phyloP scores from a whole-genome alignment of 1,140 invertebrate genomes.

The Yoshiicerus persimilis region DNA sequence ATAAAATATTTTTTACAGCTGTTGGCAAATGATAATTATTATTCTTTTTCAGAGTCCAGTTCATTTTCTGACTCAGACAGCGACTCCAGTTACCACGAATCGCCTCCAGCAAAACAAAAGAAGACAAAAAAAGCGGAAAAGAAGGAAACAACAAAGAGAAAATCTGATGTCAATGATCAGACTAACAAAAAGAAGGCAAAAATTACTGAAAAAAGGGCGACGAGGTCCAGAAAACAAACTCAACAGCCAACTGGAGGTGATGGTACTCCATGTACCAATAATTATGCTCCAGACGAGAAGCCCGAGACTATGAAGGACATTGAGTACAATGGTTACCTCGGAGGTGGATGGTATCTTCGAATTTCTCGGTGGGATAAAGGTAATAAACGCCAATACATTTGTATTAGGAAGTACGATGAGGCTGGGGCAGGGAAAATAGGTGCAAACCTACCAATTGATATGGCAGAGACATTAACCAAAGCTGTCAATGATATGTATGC shows the following conservation, averaged over 20 bases:
- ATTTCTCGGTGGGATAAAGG: not conserved
- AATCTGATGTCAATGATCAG: no score
- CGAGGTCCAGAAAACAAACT: no score
- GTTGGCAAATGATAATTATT: no score
- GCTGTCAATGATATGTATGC: not conserved
- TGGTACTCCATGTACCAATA: not conserved
- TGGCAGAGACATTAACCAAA: not conserved
- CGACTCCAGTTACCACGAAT: no score
- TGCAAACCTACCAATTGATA: not conserved
- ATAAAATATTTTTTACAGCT: no score
- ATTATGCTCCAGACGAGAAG: not conserved
- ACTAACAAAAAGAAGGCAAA: no score
- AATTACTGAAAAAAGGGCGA: no score
- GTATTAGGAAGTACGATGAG: not conserved
- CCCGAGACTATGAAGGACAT: not conserved
- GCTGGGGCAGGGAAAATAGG: not conserved
- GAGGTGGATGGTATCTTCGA: not conserved
- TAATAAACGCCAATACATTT: not conserved
- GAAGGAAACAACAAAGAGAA: no score
- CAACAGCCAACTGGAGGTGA: not conserved
- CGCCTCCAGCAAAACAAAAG: no score
- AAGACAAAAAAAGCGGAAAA: no score
- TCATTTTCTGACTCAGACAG: no score
- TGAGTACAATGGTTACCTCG: not conserved
- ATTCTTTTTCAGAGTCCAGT: no score